These are phyloP conservation scores for Orchestia grillus DNA, from an alignment of 1,140 invertebrate genomes.

Conservation along the genomic window DNA sequence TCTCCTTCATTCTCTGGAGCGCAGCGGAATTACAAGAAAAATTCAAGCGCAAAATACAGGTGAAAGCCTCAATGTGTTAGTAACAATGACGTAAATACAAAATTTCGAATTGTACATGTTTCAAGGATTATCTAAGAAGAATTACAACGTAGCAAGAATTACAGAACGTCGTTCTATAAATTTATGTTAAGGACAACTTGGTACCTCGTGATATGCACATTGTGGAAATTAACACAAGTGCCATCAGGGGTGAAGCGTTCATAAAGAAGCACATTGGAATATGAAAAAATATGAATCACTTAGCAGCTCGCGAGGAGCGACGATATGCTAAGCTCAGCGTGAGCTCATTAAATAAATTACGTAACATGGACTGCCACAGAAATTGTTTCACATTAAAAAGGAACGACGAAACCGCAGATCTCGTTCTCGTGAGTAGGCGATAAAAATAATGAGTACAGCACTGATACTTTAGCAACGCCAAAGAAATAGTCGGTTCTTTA, in stretches of 20 bases:
- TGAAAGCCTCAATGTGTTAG: not conserved
- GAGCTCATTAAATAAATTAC: not conserved
- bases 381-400: not conserved
- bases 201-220: not conserved
- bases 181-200: not conserved
- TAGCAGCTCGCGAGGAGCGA: too few species aligned
- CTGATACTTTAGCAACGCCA: not conserved
- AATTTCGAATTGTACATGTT: not conserved
- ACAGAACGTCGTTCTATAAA: not conserved
- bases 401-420: not conserved
- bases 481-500: not conserved
- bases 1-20: not conserved
- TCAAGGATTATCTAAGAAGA: not conserved
- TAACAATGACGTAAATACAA: not conserved
- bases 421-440: not conserved
- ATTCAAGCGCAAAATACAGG: not conserved
- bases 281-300: not conserved
- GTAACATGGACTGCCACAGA: not conserved
- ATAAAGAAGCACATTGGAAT: not conserved
- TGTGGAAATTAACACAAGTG: not conserved
- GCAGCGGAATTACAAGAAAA: not conserved
- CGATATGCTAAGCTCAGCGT: not conserved
- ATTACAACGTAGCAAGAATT: not conserved
- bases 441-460: not conserved
- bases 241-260: not conserved